Base-by-base conservation (phyloP, 2,888 invertebrate genomes). In the Pegoplata infirma region DNA sequence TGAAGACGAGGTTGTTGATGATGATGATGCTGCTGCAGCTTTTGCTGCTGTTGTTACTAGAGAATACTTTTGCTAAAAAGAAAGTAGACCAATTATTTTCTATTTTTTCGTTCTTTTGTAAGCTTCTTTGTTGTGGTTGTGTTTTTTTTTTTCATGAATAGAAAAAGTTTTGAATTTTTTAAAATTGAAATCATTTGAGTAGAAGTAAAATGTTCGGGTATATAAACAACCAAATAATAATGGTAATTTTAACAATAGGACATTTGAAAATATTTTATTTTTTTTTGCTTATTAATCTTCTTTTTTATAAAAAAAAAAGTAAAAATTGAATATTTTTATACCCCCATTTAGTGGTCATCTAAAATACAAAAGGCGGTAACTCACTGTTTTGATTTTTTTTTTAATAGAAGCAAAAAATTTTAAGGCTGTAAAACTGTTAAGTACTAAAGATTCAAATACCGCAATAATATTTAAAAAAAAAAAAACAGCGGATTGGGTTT, bases 171-270 rank as follows among this genome's bases (percentile, higher is more conserved):
- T 51, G 36, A 40, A 40, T 40, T 40, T 40, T 28, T 46, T 16
- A 59, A 59, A 59, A 59, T 46, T 25, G 17, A 59, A 46, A 28
- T 28, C 25, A 59, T 59, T 46, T 59, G 14, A 25, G 16, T 25
- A 23, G 46, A 28, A 28, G 5, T 59, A 59, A 59, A 59, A 36
- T 25, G 46, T 46, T 46, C 23, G 25, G 46, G 12, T 40, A 2
- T 40, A 40, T 40, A 40, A 40, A 40, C 36, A 40, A 40, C 36
- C 36, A 40, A 40, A 40, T 40, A 40, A 40, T 40, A 40, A 40
- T 40, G 36, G 36, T 40, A 40, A 40, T 40, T 40, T 40, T n/a
- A 40, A 40, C 36, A 40, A 40, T 40, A n/a, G 36, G 4, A 40
- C 36, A 40, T 40, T 40, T 40, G 36, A 40, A n/a, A n/a, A 40